Conservation (phyloP, 1,140 invertebrate genomes). For the Hycleus phaleratus region DNA sequence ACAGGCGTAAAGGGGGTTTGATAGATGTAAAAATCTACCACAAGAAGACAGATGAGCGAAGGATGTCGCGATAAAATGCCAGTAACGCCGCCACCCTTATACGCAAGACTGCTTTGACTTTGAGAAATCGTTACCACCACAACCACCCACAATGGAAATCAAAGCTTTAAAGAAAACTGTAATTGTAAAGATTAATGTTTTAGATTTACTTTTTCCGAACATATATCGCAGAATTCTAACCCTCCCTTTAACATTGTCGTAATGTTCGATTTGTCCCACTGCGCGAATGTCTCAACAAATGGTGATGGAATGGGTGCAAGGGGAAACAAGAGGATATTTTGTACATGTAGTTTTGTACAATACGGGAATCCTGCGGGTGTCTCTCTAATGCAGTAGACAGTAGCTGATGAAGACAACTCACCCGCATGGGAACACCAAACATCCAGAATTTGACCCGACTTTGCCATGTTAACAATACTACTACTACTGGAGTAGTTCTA, state of each 20-base stretch:
- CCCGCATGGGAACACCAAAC: conserved; percentile 29
- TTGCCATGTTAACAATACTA: not conserved
- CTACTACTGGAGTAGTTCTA: no score
- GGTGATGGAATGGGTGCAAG: conserved; percentile 31
- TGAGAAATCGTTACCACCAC: no score
- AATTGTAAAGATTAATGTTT: no score
- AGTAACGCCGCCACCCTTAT: no score
- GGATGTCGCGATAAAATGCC: no score
- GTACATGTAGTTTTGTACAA: conserved; percentile 11
- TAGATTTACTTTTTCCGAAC: no score
- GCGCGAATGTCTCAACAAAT: conserved; percentile 35
- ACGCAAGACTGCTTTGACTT: no score
- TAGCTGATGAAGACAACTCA: conserved; percentile 40
- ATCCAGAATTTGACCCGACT: conserved; percentile 2
- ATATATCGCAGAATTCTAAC: not conserved
- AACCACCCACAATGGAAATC: no score
- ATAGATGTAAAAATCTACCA: no score
- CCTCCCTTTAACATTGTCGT: conserved; percentile 15
- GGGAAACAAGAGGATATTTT: conserved; percentile 17
- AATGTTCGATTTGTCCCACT: conserved; percentile 29
- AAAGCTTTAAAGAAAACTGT: no score
- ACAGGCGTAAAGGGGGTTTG: no score
- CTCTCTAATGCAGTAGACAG: conserved; percentile 36
- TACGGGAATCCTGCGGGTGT: conserved; percentile 12
- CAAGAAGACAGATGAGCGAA: no score